Percentiles rank a stretch among this genome's conserved stretches.
Conservation (phyloP, 1,140 invertebrate genomes). For the Cotesia typhae region DNA sequence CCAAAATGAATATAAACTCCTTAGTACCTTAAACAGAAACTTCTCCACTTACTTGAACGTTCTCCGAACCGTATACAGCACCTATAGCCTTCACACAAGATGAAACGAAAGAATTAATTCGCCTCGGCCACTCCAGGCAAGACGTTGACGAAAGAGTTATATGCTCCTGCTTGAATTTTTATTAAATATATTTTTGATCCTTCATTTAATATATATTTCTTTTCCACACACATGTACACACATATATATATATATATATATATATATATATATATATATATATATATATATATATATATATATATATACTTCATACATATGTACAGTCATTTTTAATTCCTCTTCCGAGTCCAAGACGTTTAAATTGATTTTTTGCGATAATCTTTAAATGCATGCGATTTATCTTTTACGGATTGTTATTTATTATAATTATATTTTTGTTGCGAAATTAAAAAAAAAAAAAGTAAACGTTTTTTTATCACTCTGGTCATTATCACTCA, state of each 20-base stretch:
- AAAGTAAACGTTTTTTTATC: neutral
- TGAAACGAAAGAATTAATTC: constrained; percentile 38
- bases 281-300: too few species aligned
- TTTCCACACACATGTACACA: too few species aligned
- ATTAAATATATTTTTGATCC: constrained; percentile 28
- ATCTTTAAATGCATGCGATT: constrained; percentile 24
- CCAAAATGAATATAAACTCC: neutral
- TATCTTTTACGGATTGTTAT: constrained; percentile 13
- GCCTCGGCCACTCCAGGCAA: constrained; percentile 28
- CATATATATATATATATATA: too few species aligned
- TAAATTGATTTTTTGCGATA: constrained; percentile 24
- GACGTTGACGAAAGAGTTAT: constrained; percentile 40
- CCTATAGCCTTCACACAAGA: constrained; percentile 18
- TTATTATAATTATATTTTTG: neutral
- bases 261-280: too few species aligned
- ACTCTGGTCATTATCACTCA: neutral
- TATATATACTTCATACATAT: too few species aligned
- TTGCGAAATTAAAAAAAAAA: neutral
- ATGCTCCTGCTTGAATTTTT: constrained; percentile 35
- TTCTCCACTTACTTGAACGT: constrained; percentile 8
- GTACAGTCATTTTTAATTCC: neutral
- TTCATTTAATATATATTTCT: constrained; percentile 3
- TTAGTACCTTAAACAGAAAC: neutral
- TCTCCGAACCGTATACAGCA: neutral
- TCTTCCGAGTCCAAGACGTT: constrained; percentile 16